Percentiles rank a stretch among this genome's conserved stretches.
These are phyloP conservation scores for Zaprionus africanus DNA, from an alignment of 1,140 invertebrate genomes.

Conservation along the genomic window DNA sequence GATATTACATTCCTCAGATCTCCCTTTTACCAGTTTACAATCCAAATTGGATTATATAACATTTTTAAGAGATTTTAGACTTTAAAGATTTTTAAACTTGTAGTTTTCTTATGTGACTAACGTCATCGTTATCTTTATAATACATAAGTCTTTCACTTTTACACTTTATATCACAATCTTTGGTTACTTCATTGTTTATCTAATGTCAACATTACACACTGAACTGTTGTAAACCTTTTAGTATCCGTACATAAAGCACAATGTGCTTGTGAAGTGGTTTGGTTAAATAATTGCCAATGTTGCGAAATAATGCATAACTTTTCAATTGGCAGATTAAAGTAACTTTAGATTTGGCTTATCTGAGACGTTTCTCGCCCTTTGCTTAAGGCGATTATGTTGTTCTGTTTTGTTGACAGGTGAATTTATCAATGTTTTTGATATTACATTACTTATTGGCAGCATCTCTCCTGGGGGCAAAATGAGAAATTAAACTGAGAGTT, in stretches of 20 bases:
- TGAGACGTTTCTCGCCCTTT: background rate
- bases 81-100: background rate
- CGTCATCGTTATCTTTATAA: background rate
- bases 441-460: background rate
- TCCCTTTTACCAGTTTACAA: no score
- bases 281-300: background rate
- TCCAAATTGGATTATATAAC: background rate
- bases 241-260: background rate
- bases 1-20: no score
- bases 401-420: background rate
- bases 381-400: background rate
- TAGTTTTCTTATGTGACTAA: background rate
- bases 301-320: background rate
- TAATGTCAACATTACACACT: background rate
- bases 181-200: background rate
- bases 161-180: background rate
- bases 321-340: background rate
- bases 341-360: background rate
- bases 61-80: background rate
- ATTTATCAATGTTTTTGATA: background rate
- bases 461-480: background rate
- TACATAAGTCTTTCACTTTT: background rate
- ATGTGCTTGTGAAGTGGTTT: background rate
- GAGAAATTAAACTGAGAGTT: slow-evolving; percentile 20
- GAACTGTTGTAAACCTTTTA: background rate